These are phyloP conservation scores for Sorex araneus DNA, from an alignment of 2,113 vertebrate genomes.

Conservation along the genomic window DNA sequence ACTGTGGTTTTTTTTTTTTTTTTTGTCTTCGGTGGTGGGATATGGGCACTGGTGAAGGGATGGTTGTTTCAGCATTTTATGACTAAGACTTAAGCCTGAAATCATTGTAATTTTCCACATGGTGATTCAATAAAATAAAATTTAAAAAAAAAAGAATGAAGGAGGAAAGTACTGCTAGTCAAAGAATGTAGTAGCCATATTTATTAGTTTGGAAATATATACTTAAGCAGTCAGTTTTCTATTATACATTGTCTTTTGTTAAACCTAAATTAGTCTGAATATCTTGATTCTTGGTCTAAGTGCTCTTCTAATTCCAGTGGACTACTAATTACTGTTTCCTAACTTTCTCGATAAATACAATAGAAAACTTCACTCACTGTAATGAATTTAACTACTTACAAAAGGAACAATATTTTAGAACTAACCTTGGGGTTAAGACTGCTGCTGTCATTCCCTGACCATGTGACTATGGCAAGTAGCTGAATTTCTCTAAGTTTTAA, in stretches of 20 bases:
- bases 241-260: not conserved
- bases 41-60: too few relatives aligned
- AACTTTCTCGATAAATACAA: constrained; percentile 36
- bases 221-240: not conserved
- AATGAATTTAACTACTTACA: not conserved
- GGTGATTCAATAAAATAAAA: too few relatives aligned
- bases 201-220: not conserved
- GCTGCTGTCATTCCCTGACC: not conserved
- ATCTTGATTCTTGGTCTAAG: constrained; percentile 9
- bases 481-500: constrained; percentile 4
- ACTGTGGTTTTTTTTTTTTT: too few relatives aligned
- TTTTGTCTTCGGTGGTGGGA: too few relatives aligned
- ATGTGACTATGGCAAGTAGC: not conserved
- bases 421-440: not conserved
- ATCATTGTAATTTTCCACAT: too few relatives aligned
- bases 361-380: not conserved
- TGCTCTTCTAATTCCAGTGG: not conserved
- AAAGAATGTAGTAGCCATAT: not conserved
- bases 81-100: too few relatives aligned
- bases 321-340: not conserved
- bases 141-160: too few relatives aligned
- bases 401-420: not conserved
- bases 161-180: not conserved
- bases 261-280: not conserved
- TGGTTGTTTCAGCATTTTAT: too few relatives aligned